phyloP scores from a whole-genome alignment of 2,888 invertebrate species.

The Ornithoptera alexandrae region DNA sequence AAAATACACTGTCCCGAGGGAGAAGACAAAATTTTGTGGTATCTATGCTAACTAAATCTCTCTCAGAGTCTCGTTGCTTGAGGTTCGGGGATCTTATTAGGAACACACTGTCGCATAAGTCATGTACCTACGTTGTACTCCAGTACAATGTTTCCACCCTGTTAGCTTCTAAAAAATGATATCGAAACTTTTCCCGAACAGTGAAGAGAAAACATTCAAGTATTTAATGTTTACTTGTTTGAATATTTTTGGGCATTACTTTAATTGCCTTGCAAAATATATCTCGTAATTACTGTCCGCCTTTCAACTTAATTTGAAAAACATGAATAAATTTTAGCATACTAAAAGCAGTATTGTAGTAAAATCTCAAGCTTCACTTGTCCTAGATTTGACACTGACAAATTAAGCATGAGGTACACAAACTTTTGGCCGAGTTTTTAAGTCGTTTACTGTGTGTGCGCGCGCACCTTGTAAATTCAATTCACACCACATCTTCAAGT shows the following conservation, averaged over 20 bases:
- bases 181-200: too few species aligned
- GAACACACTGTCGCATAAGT: too few species aligned
- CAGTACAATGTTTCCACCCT: too few species aligned
- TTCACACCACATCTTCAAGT: not conserved
- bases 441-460: constrained; percentile 12
- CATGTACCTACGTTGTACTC: too few species aligned
- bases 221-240: not conserved
- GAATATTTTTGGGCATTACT: not conserved
- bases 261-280: constrained; percentile 6
- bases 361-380: constrained; percentile 23
- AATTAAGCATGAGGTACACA: constrained; percentile 26
- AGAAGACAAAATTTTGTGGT: too few species aligned
- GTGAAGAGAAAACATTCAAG: not conserved
- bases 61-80: too few species aligned
- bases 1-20: too few species aligned
- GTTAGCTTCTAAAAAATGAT: too few species aligned
- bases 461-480: constrained; percentile 10
- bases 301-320: constrained; percentile 9
- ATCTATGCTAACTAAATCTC: too few species aligned
- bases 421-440: constrained; percentile 24
- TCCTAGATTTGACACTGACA: constrained; percentile 28
- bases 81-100: too few species aligned
- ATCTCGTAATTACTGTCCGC: not conserved
- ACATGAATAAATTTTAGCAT: constrained; percentile 9
- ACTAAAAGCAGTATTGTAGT: constrained; percentile 1